Percentiles rank a stretch among this genome's conserved stretches.
phyloP scores from a whole-genome alignment of 2,888 invertebrate genomes.

The Abrostola triplasia region DNA sequence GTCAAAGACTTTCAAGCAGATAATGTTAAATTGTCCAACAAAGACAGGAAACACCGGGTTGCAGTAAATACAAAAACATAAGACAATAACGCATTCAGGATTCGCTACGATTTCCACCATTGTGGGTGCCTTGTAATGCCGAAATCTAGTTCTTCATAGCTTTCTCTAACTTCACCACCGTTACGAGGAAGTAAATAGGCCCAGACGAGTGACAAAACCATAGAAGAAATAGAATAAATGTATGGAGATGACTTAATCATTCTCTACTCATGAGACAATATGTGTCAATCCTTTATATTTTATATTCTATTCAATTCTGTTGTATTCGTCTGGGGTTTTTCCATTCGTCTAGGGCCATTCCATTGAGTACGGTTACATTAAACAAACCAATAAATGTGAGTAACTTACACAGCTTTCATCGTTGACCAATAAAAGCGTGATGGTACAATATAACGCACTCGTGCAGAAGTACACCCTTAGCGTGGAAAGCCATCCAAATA shows the following conservation, averaged over 20 bases:
- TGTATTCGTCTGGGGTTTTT: too few relatives aligned
- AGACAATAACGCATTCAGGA: slow-evolving; percentile 81
- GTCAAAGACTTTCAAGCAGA: slow-evolving; percentile 28
- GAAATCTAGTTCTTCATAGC: slow-evolving; percentile 46
- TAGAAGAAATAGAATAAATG: too few relatives aligned
- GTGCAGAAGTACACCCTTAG: too few relatives aligned
- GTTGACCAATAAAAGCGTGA: too few relatives aligned
- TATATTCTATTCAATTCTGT: too few relatives aligned
- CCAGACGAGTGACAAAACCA: slow-evolving; percentile 10
- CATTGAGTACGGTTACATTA: too few relatives aligned
- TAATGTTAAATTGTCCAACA: slow-evolving; percentile 55
- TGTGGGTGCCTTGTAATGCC: slow-evolving; percentile 53
- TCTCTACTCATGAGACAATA: neutral
- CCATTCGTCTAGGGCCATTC: too few relatives aligned
- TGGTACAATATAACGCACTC: too few relatives aligned
- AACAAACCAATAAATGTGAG: too few relatives aligned
- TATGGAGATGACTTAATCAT: neutral
- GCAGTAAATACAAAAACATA: slow-evolving; percentile 60
- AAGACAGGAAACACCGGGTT: slow-evolving; percentile 70
- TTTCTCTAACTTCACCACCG: slow-evolving; percentile 42
- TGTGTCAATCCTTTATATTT: neutral
- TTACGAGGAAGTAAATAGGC: slow-evolving; percentile 24
- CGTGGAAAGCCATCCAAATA: too few relatives aligned
- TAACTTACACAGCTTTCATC: too few relatives aligned
- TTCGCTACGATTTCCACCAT: slow-evolving; percentile 82